phyloP scores from a whole-genome alignment of 2,113 vertebrate genomes.

The Callaeas wilsoni region DNA sequence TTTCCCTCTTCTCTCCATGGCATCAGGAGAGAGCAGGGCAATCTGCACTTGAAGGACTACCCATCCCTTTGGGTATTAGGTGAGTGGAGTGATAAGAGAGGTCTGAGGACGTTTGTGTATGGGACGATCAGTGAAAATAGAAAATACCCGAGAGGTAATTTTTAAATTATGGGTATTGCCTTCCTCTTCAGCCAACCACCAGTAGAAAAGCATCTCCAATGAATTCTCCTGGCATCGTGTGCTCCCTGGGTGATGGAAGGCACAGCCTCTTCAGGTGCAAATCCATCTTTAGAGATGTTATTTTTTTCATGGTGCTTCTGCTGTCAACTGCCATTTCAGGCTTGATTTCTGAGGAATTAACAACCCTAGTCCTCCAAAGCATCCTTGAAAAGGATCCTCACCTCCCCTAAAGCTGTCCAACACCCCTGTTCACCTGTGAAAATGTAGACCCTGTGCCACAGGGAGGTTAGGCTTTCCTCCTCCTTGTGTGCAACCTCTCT shows the following conservation, averaged over 20 bases:
- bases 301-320: background rate
- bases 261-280: background rate
- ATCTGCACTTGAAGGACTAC: background rate
- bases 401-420: background rate
- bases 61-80: background rate
- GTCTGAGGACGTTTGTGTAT: accelerated
- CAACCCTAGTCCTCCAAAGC: background rate
- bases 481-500: background rate
- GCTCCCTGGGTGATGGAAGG: background rate
- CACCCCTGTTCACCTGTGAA: background rate
- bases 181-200: background rate
- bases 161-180: background rate
- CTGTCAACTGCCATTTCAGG: background rate
- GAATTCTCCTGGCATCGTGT: background rate
- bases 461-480: background rate
- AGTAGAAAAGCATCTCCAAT: background rate
- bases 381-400: background rate
- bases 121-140: background rate
- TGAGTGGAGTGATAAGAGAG: background rate
- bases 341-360: background rate
- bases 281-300: background rate
- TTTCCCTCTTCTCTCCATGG: background rate
- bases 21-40: background rate
- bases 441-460: accelerated
- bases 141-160: background rate